Base-by-base conservation (phyloP, 2,797 vertebrate genomes). In the Pterois miles region DNA sequence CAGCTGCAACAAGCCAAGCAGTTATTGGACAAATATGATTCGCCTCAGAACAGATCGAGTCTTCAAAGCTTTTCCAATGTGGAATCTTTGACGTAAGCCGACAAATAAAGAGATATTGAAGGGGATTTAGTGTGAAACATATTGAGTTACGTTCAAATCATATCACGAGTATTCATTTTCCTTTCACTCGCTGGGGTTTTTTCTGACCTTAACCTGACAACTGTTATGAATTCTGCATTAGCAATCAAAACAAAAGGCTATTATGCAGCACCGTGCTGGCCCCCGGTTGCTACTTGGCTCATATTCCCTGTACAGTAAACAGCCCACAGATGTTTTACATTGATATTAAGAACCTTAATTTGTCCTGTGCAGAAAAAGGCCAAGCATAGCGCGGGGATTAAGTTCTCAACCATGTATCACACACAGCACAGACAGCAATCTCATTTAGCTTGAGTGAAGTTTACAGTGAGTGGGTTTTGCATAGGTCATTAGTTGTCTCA, bases 401-500 rank as follows among this genome's bases (percentile, higher is more conserved):
- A 86, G 83, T 90, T 93, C 90, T 91, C 91, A 83, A 82, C 77
- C 83, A 90, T 92, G 91, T 91, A 89, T 93, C 89, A 88, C 89
- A 90, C 87, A 90, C 88, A 84, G 82, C 84, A 88, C 87, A 87
- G 88, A 89, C 85, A 89, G 92, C 89, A 85, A 86, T 91, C 90
- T 91, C 91, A 93, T 93, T 91, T 92, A 93, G 88, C 88, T 76
- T 85, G 82, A 92, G 88, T 90, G 87, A 94, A 92, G 93, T 94
- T 94, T 94, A 93, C 93, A 92, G 89, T 88, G 91, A 94, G 91
- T 90, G 90, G 88, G 91, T 93, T 94, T 93, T 89, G 88, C 92
- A 92, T 93, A 92, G 92, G 91, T 93, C 93, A 94, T 94, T 94
- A 93, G 88, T 92, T 88, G 90, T 89, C 93, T 94, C 91, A 91